Evolutionary conservation across 1,140 invertebrate genomes (phyloP).

Genomic region (Dendroctonus ponderosae): DNA sequence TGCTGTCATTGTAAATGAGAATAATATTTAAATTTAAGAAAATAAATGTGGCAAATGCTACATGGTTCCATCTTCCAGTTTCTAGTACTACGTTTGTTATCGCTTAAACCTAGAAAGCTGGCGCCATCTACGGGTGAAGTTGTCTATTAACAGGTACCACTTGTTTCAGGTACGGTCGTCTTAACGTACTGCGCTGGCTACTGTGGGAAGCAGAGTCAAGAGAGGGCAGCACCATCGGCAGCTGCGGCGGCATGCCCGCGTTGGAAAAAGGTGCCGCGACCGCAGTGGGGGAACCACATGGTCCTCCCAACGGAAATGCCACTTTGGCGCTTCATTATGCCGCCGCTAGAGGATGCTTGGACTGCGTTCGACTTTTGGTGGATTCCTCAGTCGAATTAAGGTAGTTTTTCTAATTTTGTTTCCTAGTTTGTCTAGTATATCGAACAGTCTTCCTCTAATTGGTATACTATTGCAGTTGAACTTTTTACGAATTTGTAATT

Average conservation of each 20-base stretch:
- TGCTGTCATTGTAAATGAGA: no score
- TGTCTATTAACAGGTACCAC: constrained; percentile 1
- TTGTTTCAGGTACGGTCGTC: constrained; percentile 56
- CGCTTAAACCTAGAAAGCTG: background rate
- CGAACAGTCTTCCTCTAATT: no score
- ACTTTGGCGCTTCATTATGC: constrained; percentile 83
- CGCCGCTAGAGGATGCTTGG: constrained; percentile 76
- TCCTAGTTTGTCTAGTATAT: no score
- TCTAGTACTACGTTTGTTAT: no score
- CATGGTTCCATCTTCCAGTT: no score
- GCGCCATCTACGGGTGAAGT: background rate
- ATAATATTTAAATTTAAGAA: no score
- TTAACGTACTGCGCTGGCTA: constrained; percentile 60
- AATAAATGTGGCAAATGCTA: no score
- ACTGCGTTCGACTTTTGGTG: constrained; percentile 77
- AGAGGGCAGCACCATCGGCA: constrained; percentile 33
- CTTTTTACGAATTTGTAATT: no score
- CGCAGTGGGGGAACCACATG: constrained; percentile 43
- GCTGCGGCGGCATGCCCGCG: constrained; percentile 52
- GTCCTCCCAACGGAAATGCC: constrained; percentile 46
- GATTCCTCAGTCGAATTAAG: constrained; percentile 73
- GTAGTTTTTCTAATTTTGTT: constrained; percentile 50
- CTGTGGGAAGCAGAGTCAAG: constrained; percentile 55
- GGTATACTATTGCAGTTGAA: no score
- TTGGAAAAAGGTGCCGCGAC: constrained; percentile 38